A percentile compares a stretch with the other conserved stretches of the same genome.
Evolutionary conservation across 2,797 vertebrate genomes (phyloP).

Genomic region (Champsocephalus esox): DNA sequence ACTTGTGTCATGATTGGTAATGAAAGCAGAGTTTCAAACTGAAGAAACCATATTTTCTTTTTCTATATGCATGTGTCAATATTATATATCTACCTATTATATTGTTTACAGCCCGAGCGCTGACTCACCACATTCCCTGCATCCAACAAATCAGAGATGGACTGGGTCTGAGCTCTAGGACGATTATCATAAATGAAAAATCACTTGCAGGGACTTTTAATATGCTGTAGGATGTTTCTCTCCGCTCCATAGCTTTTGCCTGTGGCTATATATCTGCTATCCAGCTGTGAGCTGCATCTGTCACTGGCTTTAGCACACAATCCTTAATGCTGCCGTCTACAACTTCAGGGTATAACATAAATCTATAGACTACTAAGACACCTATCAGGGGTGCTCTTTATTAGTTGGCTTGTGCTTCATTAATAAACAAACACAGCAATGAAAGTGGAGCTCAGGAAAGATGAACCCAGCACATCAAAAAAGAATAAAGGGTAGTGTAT

Average conservation of each 20-base stretch:
- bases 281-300: slow-evolving; percentile 77
- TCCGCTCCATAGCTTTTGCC: slow-evolving; percentile 51
- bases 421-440: slow-evolving; percentile 50
- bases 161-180: slow-evolving; percentile 17
- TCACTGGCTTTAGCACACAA: slow-evolving; percentile 55
- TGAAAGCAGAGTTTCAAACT: background rate
- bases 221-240: slow-evolving; percentile 58
- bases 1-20: background rate
- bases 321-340: slow-evolving; percentile 50
- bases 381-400: slow-evolving; percentile 21
- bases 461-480: slow-evolving; percentile 11
- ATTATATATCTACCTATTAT: slow-evolving; percentile 3
- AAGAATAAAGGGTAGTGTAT: background rate
- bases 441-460: slow-evolving; percentile 22
- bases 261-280: slow-evolving; percentile 57
- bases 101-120: background rate
- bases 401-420: slow-evolving; percentile 38
- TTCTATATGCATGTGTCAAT: background rate
- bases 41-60: background rate
- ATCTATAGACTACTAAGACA: slow-evolving; percentile 36
- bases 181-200: slow-evolving; percentile 57
- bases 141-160: slow-evolving; percentile 36
- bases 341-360: slow-evolving; percentile 57
- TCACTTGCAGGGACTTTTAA: slow-evolving; percentile 50
- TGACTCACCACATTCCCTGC: slow-evolving; percentile 29